Conservation (phyloP, 2,797 vertebrate species). For the Loriculus beryllinus region DNA sequence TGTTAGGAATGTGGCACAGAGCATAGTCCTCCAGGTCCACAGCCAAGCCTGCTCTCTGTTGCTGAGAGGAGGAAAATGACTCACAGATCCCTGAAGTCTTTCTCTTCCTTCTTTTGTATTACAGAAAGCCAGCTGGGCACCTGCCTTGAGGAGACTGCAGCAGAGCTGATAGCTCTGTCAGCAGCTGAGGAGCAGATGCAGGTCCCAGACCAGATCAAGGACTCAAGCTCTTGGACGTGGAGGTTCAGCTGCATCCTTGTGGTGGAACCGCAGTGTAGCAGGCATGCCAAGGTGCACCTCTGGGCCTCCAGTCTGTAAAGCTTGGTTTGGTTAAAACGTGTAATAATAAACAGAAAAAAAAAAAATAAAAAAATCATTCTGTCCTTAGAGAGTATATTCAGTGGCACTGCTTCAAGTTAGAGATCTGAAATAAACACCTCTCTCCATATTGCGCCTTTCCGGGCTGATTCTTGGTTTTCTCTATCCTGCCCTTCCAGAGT, state of each 20-base stretch:
- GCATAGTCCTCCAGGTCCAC: background rate
- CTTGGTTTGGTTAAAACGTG: background rate
- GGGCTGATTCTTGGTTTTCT: background rate
- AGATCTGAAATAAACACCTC: background rate
- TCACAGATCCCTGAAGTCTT: background rate
- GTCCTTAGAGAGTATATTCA: background rate
- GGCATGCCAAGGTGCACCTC: background rate
- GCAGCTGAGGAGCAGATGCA: background rate
- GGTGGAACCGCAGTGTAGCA: rapidly evolving
- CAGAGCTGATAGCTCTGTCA: background rate
- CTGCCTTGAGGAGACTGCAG: background rate
- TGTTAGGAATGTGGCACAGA: background rate
- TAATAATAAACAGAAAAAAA: background rate
- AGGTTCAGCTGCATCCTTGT: background rate
- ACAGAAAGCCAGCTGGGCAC: background rate
- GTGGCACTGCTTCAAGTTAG: background rate
- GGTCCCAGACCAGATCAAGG: background rate
- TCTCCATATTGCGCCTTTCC: background rate
- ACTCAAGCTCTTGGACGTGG: rapidly evolving
- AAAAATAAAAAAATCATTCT: background rate
- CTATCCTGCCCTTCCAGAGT: background rate
- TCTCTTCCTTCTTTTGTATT: conserved; percentile 47
- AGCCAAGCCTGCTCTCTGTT: background rate
- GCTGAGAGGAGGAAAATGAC: background rate
- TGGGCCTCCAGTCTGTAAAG: background rate